phyloP scores from a whole-genome alignment of 2,113 vertebrate genomes.

The Capreolus pygargus region DNA sequence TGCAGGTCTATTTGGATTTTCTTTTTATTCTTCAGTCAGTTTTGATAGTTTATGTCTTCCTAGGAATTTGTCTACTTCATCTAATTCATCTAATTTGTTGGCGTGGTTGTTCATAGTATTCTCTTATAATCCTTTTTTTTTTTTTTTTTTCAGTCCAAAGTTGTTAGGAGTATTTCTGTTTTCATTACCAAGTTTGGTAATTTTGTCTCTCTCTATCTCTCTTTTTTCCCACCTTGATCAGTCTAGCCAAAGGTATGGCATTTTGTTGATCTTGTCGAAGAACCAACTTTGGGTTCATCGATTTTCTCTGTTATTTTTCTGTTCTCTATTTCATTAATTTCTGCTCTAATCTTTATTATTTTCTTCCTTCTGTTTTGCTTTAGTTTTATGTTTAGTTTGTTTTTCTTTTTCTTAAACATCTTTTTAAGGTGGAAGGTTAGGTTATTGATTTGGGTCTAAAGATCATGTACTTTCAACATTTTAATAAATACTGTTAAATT shows the following conservation, averaged over 20 bases:
- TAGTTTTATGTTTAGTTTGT: background rate
- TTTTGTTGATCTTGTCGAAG: background rate
- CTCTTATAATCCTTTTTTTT: background rate
- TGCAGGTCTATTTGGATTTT: background rate
- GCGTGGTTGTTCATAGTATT: background rate
- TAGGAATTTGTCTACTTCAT: background rate
- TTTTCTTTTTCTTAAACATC: background rate
- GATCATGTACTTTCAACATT: background rate
- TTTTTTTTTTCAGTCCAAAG: background rate
- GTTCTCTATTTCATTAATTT: background rate
- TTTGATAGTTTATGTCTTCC: background rate
- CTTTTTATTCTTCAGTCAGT: background rate
- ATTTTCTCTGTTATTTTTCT: background rate
- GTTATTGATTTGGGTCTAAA: background rate
- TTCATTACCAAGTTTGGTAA: background rate
- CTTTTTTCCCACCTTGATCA: background rate
- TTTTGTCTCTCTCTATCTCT: background rate
- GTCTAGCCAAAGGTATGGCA: background rate
- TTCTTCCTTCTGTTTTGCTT: background rate
- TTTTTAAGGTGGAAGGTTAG: background rate
- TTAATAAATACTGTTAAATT: background rate
- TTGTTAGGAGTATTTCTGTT: background rate
- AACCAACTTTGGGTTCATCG: background rate
- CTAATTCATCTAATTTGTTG: background rate
- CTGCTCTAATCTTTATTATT: constrained; percentile 3